Conservation (phyloP, 2,797 vertebrate species). For the Loriculus beryllinus region DNA sequence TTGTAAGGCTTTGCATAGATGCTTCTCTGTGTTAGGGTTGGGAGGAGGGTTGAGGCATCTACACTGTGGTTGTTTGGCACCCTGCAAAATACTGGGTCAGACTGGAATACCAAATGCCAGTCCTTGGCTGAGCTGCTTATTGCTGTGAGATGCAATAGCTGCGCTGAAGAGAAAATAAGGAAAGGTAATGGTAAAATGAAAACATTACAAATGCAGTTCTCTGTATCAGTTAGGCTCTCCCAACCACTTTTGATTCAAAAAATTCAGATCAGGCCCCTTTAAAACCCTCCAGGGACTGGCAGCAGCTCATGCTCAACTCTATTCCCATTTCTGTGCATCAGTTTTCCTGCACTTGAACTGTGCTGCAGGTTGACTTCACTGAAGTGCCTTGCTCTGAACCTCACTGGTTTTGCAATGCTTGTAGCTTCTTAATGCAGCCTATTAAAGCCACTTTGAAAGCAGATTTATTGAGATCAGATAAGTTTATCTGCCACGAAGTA, state of each 20-base stretch:
- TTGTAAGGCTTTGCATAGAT: constrained; percentile 51
- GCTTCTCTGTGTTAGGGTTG: constrained; percentile 10
- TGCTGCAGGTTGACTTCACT: background rate
- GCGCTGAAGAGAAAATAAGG: background rate
- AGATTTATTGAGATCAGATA: constrained; percentile 14
- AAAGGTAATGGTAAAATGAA: background rate
- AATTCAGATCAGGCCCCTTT: background rate
- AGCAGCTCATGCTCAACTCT: background rate
- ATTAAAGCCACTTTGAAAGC: constrained; percentile 8
- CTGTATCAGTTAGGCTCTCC: background rate
- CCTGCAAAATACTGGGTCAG: constrained; percentile 8
- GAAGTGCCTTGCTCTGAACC: background rate
- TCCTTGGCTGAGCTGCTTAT: background rate
- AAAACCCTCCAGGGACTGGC: background rate
- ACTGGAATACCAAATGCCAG: constrained; percentile 28
- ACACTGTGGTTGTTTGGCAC: constrained; percentile 22
- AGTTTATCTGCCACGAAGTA: constrained; percentile 23
- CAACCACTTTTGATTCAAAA: background rate
- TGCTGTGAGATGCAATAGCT: background rate
- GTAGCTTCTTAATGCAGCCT: background rate
- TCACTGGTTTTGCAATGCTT: background rate
- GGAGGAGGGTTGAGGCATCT: constrained; percentile 36
- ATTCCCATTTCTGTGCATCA: background rate
- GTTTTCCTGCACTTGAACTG: background rate
- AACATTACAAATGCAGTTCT: background rate